These are phyloP conservation scores for Heliothis subflexa DNA, from an alignment of 1,140 invertebrate genomes.

Conservation along the genomic window DNA sequence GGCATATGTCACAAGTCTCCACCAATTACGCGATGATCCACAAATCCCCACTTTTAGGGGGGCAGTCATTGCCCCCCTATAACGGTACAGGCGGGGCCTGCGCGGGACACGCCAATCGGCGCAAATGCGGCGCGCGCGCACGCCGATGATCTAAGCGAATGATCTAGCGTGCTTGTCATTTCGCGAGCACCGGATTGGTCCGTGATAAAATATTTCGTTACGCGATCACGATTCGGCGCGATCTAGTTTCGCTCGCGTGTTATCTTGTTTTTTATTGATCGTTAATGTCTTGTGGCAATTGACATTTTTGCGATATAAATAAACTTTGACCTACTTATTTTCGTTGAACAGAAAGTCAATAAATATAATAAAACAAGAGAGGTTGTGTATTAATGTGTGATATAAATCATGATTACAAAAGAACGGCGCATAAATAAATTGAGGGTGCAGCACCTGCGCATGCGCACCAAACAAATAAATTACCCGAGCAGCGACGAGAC, in stretches of 20 bases:
- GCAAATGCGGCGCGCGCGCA: constrained; percentile 65
- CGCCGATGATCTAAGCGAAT: constrained; percentile 76
- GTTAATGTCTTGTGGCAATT: constrained; percentile 45
- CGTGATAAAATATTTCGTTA: constrained; percentile 68
- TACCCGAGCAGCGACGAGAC: constrained; percentile 61
- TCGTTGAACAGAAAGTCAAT: constrained; percentile 27
- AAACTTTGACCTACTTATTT: constrained; percentile 69
- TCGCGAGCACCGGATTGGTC: constrained; percentile 79
- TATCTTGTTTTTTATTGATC: constrained; percentile 49
- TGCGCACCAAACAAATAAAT: constrained; percentile 67
- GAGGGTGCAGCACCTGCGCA: constrained; percentile 65
- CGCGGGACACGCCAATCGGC: constrained; percentile 74
- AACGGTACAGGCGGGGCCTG: constrained; percentile 83
- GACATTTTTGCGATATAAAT: constrained; percentile 51
- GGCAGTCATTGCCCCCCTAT: constrained; percentile 77
- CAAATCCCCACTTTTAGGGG: constrained; percentile 77
- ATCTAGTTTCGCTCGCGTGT: constrained; percentile 68
- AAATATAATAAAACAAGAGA: constrained; percentile 19
- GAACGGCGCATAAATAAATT: constrained; percentile 62
- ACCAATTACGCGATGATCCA: constrained; percentile 69
- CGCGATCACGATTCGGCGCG: constrained; percentile 64
- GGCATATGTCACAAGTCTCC: constrained; percentile 77
- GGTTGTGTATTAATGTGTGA: constrained; percentile 9
- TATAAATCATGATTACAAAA: constrained; percentile 58
- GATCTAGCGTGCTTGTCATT: constrained; percentile 82